A percentile compares a stretch with the other conserved stretches of the same genome.
phyloP scores from a whole-genome alignment of 2,113 vertebrate species.

The Hippocampus abdominalis region DNA sequence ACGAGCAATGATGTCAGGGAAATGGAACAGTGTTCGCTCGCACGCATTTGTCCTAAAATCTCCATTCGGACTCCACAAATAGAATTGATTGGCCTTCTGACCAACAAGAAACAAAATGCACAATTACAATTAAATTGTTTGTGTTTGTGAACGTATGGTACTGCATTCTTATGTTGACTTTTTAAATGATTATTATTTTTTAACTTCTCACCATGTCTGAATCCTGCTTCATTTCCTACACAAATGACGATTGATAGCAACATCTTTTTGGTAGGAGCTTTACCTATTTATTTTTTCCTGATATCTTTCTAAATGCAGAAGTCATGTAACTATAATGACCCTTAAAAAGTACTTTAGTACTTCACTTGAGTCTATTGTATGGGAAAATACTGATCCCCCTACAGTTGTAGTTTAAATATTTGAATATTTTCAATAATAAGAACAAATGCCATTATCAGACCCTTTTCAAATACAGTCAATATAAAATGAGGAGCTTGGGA shows the following conservation, averaged over 20 bases:
- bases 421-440: too few species aligned
- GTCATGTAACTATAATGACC: too few species aligned
- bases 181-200: conserved; percentile 4
- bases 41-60: conserved; percentile 53
- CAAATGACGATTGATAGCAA: neutral
- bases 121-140: conserved; percentile 25
- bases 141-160: neutral
- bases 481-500: too few species aligned
- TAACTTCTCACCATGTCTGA: neutral
- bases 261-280: neutral
- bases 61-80: conserved; percentile 46
- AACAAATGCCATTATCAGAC: too few species aligned
- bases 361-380: too few species aligned
- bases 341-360: too few species aligned
- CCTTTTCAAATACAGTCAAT: too few species aligned
- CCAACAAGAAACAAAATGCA: conserved; percentile 38
- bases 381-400: too few species aligned
- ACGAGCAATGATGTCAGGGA: conserved; percentile 45
- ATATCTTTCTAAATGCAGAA: too few species aligned
- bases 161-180: neutral
- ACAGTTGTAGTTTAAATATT: too few species aligned
- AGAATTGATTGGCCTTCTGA: conserved; percentile 31
- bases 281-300: neutral
- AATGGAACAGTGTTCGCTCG: conserved; percentile 26
- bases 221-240: neutral